A percentile compares a stretch with the other conserved stretches of the same genome.
Evolutionary conservation across 2,113 vertebrate genomes (phyloP).

Genomic region (Myodes glareolus): DNA sequence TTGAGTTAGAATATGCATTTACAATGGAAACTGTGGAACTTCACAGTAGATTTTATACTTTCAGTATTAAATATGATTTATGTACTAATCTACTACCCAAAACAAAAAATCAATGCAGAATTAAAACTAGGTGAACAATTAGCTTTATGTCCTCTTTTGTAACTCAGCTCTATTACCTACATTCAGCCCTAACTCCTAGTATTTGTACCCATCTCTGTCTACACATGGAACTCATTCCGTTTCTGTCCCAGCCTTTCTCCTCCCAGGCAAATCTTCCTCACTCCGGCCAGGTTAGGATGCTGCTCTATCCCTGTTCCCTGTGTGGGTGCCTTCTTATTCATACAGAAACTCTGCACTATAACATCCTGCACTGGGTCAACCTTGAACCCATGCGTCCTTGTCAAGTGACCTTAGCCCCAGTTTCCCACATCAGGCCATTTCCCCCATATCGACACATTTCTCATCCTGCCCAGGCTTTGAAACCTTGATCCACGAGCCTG

Average conservation of each 20-base stretch:
- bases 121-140: not conserved
- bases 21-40: not conserved
- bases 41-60: not conserved
- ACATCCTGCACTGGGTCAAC: not conserved
- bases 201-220: not conserved
- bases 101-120: not conserved
- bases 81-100: not conserved
- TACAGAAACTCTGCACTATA: not conserved
- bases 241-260: not conserved
- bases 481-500: accelerated
- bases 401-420: not conserved
- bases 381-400: not conserved
- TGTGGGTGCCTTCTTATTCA: not conserved
- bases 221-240: not conserved
- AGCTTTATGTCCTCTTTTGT: not conserved
- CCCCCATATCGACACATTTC: not conserved
- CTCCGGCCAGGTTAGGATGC: not conserved
- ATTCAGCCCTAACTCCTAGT: not conserved
- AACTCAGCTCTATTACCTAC: not conserved
- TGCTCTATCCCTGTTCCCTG: not conserved
- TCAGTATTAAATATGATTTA: not conserved
- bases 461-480: not conserved
- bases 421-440: not conserved
- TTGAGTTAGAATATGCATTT: not conserved
- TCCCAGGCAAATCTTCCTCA: not conserved